Percentiles rank a stretch among this genome's conserved stretches.
Conservation (phyloP, 2,797 vertebrate genomes). For the Syngnathus rostellatus region DNA sequence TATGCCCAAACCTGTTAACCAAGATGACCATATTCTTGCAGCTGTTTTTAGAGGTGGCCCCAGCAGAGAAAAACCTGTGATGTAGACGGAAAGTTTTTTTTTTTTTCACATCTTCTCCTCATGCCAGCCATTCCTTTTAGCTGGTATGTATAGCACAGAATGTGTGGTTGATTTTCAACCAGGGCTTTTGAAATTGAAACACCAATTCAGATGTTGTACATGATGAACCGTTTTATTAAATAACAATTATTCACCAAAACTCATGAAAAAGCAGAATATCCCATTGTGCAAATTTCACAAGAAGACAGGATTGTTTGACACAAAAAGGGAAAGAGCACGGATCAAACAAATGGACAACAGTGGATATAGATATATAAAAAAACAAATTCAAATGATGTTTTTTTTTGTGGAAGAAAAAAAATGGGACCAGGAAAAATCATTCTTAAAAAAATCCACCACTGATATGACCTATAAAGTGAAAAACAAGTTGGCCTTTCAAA, state of each 20-base stretch:
- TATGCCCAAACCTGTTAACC: constrained; percentile 65
- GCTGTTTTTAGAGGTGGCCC: constrained; percentile 80
- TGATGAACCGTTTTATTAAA: constrained; percentile 46
- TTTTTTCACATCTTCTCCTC: not conserved
- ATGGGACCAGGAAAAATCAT: too few relatives aligned
- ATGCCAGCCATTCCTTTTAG: too few relatives aligned
- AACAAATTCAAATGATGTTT: too few relatives aligned
- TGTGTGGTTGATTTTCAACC: too few relatives aligned
- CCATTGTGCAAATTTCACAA: not conserved
- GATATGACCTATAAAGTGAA: too few relatives aligned
- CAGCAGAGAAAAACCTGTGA: constrained; percentile 68
- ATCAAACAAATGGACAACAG: not conserved
- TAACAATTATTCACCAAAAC: constrained; percentile 28
- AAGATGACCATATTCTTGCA: constrained; percentile 76
- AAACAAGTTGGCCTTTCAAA: too few relatives aligned
- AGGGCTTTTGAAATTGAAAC: not conserved
- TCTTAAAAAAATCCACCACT: too few relatives aligned
- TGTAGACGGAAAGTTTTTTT: not conserved
- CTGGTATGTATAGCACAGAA: not conserved
- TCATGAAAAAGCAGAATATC: constrained; percentile 27
- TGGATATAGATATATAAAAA: too few relatives aligned
- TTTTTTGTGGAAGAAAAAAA: too few relatives aligned
- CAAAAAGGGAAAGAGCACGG: constrained; percentile 17
- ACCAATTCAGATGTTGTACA: constrained; percentile 2
- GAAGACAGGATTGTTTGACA: constrained; percentile 32